phyloP scores from a whole-genome alignment of 2,888 invertebrate species.

The Ceriagrion tenellum region DNA sequence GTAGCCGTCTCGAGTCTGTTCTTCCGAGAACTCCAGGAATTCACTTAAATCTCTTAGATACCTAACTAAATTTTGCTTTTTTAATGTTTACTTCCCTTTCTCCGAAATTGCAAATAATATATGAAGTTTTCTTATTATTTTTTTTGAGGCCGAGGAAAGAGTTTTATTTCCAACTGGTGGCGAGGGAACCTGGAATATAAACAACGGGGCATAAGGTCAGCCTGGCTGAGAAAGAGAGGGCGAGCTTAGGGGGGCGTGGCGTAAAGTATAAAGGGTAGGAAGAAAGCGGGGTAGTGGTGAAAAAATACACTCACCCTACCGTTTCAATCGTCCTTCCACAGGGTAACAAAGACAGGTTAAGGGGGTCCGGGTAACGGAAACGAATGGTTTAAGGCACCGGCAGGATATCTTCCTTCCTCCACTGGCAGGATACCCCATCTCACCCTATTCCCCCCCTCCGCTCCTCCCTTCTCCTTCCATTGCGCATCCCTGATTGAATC shows the following conservation, averaged over 20 bases:
- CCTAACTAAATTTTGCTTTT: neutral
- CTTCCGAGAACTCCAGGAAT: too few species aligned
- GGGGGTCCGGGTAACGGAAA: neutral
- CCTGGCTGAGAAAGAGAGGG: neutral
- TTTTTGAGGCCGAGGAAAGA: neutral
- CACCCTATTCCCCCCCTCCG: too few species aligned
- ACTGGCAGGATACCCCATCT: too few species aligned
- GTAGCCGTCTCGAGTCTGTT: too few species aligned
- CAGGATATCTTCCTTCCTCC: neutral
- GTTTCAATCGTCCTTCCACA: neutral
- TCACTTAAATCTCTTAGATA: neutral
- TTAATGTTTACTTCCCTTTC: neutral
- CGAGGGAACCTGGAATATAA: neutral
- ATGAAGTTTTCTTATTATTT: neutral
- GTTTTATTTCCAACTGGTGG: neutral
- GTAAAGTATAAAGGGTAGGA: neutral
- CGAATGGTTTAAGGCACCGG: neutral
- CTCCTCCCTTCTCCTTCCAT: neutral
- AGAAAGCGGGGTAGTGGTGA: neutral
- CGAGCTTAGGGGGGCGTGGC: neutral
- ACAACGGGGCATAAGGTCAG: neutral
- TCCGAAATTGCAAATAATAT: neutral
- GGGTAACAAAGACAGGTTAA: neutral
- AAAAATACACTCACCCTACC: neutral
- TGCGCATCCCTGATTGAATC: constrained; percentile 44